A percentile compares a stretch with the other conserved stretches of the same genome.
These are phyloP conservation scores for Grallaria varia DNA, from an alignment of 2,113 vertebrate genomes.

Conservation along the genomic window DNA sequence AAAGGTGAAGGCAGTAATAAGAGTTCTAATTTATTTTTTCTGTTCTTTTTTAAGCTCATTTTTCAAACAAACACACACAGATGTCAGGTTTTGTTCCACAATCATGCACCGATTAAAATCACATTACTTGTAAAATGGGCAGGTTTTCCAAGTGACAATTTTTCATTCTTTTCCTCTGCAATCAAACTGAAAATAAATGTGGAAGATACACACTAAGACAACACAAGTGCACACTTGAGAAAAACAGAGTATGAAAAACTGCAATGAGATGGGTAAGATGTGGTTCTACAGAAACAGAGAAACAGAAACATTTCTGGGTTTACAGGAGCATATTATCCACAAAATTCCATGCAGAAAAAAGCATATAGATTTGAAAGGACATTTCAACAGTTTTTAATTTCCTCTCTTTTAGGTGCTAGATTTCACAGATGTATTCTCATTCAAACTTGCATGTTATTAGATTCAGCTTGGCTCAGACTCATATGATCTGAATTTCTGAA, in stretches of 20 bases:
- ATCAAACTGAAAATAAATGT: neutral
- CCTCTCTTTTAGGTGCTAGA: neutral
- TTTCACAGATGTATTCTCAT: neutral
- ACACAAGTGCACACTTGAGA: neutral
- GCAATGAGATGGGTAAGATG: neutral
- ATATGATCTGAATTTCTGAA: neutral
- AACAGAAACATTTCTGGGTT: accelerated
- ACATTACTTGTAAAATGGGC: neutral
- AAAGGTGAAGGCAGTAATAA: neutral
- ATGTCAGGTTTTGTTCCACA: neutral
- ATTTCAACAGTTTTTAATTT: slow-evolving; percentile 37
- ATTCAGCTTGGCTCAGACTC: neutral
- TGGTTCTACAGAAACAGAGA: neutral
- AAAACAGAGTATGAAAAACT: neutral
- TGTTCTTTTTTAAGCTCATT: neutral
- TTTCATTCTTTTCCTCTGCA: neutral
- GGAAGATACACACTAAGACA: neutral
- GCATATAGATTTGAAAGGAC: neutral
- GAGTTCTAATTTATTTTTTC: neutral
- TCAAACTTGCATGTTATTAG: neutral
- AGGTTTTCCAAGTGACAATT: neutral
- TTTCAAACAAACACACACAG: neutral
- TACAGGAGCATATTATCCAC: neutral
- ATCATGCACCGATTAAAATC: neutral
- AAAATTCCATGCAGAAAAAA: neutral